Conservation (phyloP, 1,140 invertebrate species). For the Sycophila sp. region DNA sequence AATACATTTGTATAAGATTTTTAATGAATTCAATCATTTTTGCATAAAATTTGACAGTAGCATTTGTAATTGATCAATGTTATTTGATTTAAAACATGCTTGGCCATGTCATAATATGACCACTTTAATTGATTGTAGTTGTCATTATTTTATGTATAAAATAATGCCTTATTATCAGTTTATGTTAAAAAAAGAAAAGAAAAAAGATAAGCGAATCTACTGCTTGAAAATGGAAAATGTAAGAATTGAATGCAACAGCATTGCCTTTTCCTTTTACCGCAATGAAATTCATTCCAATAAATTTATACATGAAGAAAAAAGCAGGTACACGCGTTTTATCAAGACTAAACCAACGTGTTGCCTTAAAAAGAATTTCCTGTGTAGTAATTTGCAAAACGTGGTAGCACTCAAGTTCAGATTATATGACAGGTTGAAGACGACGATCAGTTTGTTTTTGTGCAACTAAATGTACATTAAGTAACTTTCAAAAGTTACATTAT, state of each 20-base stretch:
- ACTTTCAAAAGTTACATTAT: conserved; percentile 24
- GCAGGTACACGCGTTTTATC: conserved; percentile 36
- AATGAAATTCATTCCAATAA: not conserved
- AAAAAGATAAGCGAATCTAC: not conserved
- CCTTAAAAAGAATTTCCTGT: conserved; percentile 47
- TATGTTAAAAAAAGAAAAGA: not conserved
- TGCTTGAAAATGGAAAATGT: no score
- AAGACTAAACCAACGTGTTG: conserved; percentile 51
- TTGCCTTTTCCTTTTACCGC: conserved; percentile 1
- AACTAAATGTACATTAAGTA: conserved; percentile 18
- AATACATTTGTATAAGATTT: conserved; percentile 21
- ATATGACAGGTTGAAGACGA: conserved; percentile 29
- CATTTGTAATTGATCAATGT: not conserved
- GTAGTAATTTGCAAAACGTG: conserved; percentile 43
- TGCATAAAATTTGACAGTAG: conserved; percentile 11
- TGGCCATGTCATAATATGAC: conserved; percentile 6
- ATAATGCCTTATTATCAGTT: not conserved
- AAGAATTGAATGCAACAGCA: conserved; percentile 22
- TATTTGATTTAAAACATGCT: not conserved
- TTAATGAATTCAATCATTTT: not conserved
- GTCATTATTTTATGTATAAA: not conserved
- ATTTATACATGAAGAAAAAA: not conserved
- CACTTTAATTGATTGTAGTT: not conserved
- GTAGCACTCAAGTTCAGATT: conserved; percentile 51
- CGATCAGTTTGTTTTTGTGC: conserved; percentile 23